Evolutionary conservation across 2,888 invertebrate genomes (phyloP).

Genomic region (Nomada goodeniana): DNA sequence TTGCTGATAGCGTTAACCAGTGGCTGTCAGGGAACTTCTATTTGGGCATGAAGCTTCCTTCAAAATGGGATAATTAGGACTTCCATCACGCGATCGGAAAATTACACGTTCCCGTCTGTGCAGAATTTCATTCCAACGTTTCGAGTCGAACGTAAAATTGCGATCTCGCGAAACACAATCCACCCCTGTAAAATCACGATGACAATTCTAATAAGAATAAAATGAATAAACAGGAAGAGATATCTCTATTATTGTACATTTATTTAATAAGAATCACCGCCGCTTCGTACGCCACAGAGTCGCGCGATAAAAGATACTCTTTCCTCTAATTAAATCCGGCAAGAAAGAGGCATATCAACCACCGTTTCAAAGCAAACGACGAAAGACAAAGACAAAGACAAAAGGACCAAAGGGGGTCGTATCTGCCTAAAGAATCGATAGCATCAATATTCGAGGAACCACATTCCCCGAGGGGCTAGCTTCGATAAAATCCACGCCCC

Average conservation of each 20-base stretch:
- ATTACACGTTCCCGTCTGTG: neutral
- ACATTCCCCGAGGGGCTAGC: neutral
- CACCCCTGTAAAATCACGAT: too few relatives aligned
- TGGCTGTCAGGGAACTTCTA: constrained; percentile 1
- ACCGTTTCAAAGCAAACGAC: neutral
- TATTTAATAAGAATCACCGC: too few relatives aligned
- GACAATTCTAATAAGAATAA: too few relatives aligned
- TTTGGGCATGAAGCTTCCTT: neutral
- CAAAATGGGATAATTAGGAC: constrained; percentile 16
- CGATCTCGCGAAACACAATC: too few relatives aligned
- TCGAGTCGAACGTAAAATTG: neutral
- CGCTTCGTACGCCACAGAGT: too few relatives aligned
- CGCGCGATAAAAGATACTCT: too few relatives aligned
- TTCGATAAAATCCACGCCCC: constrained; percentile 20
- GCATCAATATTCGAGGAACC: constrained; percentile 25
- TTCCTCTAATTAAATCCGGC: too few relatives aligned
- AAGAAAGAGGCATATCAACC: too few relatives aligned
- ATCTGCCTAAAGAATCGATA: constrained; percentile 7
- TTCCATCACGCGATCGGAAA: neutral
- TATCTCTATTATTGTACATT: too few relatives aligned
- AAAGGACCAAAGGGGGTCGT: neutral
- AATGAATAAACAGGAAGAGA: too few relatives aligned
- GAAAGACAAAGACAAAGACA: neutral
- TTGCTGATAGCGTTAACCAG: constrained; percentile 20
- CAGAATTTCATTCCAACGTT: neutral